A percentile compares a stretch with the other conserved stretches of the same genome.
Evolutionary conservation across 2,113 vertebrate species (phyloP).

Genomic region (Trichomycterus rosablanca): DNA sequence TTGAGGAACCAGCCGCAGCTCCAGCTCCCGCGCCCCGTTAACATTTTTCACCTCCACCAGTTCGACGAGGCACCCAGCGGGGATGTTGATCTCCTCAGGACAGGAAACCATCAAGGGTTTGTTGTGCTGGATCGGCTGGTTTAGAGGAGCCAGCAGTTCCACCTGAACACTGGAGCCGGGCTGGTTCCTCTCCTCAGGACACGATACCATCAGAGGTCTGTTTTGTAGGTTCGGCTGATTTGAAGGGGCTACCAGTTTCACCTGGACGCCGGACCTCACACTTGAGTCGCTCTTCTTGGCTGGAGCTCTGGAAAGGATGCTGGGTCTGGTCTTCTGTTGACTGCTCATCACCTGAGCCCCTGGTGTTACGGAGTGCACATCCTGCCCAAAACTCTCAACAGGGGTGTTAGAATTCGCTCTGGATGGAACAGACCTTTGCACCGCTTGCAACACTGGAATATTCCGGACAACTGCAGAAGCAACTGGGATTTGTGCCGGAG

Average conservation of each 20-base stretch:
- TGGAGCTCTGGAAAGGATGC: constrained; percentile 40
- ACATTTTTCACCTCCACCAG: constrained; percentile 88
- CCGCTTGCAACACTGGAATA: not conserved
- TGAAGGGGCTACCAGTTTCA: constrained; percentile 72
- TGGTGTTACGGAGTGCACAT: not conserved
- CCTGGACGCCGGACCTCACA: constrained; percentile 57
- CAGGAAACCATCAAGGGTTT: constrained; percentile 84
- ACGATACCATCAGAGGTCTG: constrained; percentile 80
- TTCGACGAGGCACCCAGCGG: constrained; percentile 86
- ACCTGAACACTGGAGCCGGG: constrained; percentile 58
- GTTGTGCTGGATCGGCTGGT: constrained; percentile 75
- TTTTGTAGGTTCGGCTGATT: constrained; percentile 75
- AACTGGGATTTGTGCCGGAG: constrained; percentile 8
- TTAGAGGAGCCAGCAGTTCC: constrained; percentile 74
- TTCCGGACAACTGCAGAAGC: constrained; percentile 1
- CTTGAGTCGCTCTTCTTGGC: constrained; percentile 12
- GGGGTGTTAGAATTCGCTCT: not conserved
- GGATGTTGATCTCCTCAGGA: constrained; percentile 81
- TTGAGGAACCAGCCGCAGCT: constrained; percentile 81
- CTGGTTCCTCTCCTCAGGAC: not conserved
- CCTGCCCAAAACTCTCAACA: not conserved
- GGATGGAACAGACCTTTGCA: constrained; percentile 5
- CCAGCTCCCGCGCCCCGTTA: constrained; percentile 82
- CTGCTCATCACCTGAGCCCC: not conserved
- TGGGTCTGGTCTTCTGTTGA: constrained; percentile 38